A percentile compares a stretch with the other conserved stretches of the same genome.
phyloP scores from a whole-genome alignment of 2,113 vertebrate species.

The Sinocyclocheilus anophthalmus region DNA sequence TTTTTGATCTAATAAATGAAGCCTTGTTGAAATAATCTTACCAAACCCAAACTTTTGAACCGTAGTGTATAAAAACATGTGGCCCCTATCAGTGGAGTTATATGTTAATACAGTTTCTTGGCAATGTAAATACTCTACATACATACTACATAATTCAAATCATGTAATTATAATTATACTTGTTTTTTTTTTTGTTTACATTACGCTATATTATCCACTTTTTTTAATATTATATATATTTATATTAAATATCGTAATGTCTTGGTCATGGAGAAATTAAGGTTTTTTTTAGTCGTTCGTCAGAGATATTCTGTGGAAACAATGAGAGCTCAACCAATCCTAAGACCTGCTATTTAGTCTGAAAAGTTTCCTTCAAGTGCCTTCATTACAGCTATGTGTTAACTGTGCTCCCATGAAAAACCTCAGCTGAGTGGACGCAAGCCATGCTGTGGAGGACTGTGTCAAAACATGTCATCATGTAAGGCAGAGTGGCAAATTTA shows the following conservation, averaged over 20 bases:
- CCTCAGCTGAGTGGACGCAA: not conserved
- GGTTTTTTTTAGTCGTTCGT: not conserved
- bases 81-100: too few relatives aligned
- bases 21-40: not conserved
- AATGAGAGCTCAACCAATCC: not conserved
- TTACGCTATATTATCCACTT: not conserved
- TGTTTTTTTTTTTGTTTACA: not conserved
- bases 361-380: conserved; percentile 12
- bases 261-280: not conserved
- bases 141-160: too few relatives aligned
- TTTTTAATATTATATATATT: too few relatives aligned
- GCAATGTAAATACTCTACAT: too few relatives aligned
- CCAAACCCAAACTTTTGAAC: too few relatives aligned
- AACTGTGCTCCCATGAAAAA: not conserved
- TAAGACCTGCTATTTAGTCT: not conserved
- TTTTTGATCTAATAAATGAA: not conserved
- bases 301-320: not conserved
- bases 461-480: conserved; percentile 54
- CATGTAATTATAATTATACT: not conserved
- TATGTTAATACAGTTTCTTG: too few relatives aligned
- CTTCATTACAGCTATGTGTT: conserved; percentile 24
- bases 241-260: not conserved
- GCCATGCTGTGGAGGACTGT: not conserved
- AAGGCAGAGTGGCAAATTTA: conserved; percentile 48
- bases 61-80: too few relatives aligned